Conservation (phyloP, 2,888 invertebrate genomes). For the Xanthia togata region DNA sequence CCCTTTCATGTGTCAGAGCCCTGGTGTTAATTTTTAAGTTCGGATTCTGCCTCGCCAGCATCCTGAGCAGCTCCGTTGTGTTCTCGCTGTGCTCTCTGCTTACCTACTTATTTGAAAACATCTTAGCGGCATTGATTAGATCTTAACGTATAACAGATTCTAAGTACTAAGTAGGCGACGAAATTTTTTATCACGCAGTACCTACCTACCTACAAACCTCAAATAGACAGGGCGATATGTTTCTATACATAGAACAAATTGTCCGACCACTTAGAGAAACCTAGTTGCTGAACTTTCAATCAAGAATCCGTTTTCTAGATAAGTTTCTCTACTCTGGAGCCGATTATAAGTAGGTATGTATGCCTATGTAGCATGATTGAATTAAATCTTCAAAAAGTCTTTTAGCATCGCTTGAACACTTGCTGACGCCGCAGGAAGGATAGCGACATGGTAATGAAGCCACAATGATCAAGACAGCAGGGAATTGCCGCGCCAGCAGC, state of each 20-base stretch:
- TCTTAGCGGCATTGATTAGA: neutral
- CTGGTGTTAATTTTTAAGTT: no score
- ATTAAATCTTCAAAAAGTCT: neutral
- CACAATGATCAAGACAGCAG: no score
- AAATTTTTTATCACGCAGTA: neutral
- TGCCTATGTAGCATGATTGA: neutral
- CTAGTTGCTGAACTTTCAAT: neutral
- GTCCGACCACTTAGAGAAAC: no score
- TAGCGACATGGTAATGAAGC: no score
- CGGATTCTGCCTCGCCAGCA: no score
- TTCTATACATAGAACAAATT: neutral
- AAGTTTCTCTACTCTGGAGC: neutral
- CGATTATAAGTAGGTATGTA: no score
- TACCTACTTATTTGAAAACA: conserved; percentile 13
- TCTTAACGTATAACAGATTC: neutral
- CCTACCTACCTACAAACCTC: neutral
- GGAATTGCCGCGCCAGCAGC: neutral
- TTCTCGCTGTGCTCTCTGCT: no score
- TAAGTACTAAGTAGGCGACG: neutral
- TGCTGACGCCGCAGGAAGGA: neutral
- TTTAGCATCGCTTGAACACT: no score
- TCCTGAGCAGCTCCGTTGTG: no score
- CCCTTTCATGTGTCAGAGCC: no score
- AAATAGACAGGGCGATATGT: neutral
- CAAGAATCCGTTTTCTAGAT: neutral